Evolutionary conservation across 2,888 invertebrate species (phyloP).

Genomic region (Orgyia antiqua): DNA sequence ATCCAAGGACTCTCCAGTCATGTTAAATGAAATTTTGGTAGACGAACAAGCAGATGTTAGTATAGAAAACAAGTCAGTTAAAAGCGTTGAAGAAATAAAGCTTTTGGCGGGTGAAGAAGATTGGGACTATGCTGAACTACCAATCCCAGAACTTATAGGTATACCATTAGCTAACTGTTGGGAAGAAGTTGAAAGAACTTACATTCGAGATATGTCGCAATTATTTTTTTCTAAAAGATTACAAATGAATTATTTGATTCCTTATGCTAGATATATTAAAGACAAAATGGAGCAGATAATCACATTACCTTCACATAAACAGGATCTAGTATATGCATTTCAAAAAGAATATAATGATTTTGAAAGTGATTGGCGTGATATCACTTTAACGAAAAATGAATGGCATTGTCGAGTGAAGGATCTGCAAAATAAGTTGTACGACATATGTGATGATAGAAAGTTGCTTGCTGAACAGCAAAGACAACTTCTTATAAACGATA

Average conservation of each 20-base stretch:
- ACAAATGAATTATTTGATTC: slow-evolving; percentile 73
- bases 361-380: slow-evolving; percentile 75
- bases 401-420: slow-evolving; percentile 77
- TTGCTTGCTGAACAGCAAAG: slow-evolving; percentile 73
- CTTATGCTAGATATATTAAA: slow-evolving; percentile 74
- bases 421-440: slow-evolving; percentile 69
- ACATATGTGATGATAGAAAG: slow-evolving; percentile 78
- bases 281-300: slow-evolving; percentile 76
- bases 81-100: slow-evolving; percentile 36
- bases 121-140: slow-evolving; percentile 65
- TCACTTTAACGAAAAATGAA: slow-evolving; percentile 79
- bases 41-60: slow-evolving; percentile 12
- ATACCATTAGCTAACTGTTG: slow-evolving; percentile 66
- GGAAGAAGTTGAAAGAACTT: slow-evolving; percentile 69
- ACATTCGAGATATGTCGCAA: slow-evolving; percentile 74
- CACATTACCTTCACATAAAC: slow-evolving; percentile 76
- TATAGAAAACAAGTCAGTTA: slow-evolving; percentile 31
- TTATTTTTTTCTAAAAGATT: slow-evolving; percentile 77
- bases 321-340: slow-evolving; percentile 74
- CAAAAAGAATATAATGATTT: slow-evolving; percentile 79
- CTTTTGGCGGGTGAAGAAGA: slow-evolving; percentile 61
- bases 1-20: slow-evolving; percentile 22
- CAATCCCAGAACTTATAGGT: slow-evolving; percentile 49
- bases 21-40: slow-evolving; percentile 2
- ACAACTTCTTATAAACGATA: slow-evolving; percentile 66